A percentile compares a stretch with the other conserved stretches of the same genome.
Conservation (phyloP, 2,888 invertebrate species). For the Biston betularia region DNA sequence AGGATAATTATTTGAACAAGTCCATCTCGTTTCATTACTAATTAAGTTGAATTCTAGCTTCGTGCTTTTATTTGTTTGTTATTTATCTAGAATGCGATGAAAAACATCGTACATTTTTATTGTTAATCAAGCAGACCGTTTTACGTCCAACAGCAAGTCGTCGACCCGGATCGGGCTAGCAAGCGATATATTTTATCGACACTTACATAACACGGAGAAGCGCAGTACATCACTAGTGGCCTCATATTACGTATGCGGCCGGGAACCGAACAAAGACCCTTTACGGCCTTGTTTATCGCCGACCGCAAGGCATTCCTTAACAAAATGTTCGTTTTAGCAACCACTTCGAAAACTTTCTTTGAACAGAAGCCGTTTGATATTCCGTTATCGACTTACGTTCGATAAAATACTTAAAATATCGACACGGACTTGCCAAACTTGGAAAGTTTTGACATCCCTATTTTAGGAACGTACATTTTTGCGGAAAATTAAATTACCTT, state of each 20-base stretch:
- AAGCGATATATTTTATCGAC: conserved; percentile 45
- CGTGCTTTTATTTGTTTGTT: conserved; percentile 6
- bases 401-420: conserved; percentile 42
- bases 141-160: conserved; percentile 34
- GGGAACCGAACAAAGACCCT: conserved; percentile 63
- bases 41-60: conserved; percentile 9
- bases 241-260: conserved; percentile 58
- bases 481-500: conserved; percentile 46
- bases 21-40: neutral
- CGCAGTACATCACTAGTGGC: conserved; percentile 52
- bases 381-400: conserved; percentile 40
- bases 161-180: conserved; percentile 40
- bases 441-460: conserved; percentile 40
- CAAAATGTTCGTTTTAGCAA: conserved; percentile 54
- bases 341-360: conserved; percentile 46
- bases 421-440: conserved; percentile 27
- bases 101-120: conserved; percentile 40
- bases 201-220: conserved; percentile 36
- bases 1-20: conserved; percentile 25
- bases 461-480: conserved; percentile 18
- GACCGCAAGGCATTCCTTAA: conserved; percentile 59
- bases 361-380: conserved; percentile 43
- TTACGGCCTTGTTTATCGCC: conserved; percentile 68
- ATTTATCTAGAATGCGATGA: conserved; percentile 1
- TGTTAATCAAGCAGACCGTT: conserved; percentile 45